Evolutionary conservation across 2,888 invertebrate genomes (phyloP).

Genomic region (Campopleginae sp.): DNA sequence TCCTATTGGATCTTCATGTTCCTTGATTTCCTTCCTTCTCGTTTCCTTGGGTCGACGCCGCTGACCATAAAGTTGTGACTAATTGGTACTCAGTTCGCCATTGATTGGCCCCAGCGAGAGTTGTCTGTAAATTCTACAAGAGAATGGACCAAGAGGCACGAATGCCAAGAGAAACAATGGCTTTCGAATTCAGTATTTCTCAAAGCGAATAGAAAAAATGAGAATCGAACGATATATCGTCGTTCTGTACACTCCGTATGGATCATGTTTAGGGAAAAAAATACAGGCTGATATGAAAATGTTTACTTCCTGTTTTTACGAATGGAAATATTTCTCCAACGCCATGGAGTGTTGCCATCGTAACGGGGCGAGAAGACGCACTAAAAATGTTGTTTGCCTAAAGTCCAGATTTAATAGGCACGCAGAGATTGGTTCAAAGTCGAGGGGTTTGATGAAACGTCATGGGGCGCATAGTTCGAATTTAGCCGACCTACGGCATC

Average conservation of each 20-base stretch:
- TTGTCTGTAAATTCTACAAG: slow-evolving; percentile 28
- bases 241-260: neutral
- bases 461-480: slow-evolving; percentile 50
- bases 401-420: slow-evolving; percentile 43
- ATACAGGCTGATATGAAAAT: neutral
- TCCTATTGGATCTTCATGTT: slow-evolving; percentile 6
- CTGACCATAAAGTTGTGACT: slow-evolving; percentile 31
- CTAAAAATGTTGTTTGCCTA: slow-evolving; percentile 68
- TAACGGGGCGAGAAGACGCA: slow-evolving; percentile 41
- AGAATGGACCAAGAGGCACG: slow-evolving; percentile 23
- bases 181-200: slow-evolving; percentile 25
- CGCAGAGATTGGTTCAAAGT: slow-evolving; percentile 61
- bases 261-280: neutral
- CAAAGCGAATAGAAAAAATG: neutral
- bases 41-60: slow-evolving; percentile 19
- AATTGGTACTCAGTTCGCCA: slow-evolving; percentile 54
- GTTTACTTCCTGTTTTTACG: slow-evolving; percentile 16
- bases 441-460: slow-evolving; percentile 63
- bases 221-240: neutral
- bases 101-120: slow-evolving; percentile 44
- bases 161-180: neutral
- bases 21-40: slow-evolving; percentile 23
- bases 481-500: slow-evolving; percentile 62
- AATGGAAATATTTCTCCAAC: neutral
- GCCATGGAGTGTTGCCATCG: slow-evolving; percentile 29